Conservation (phyloP, 2,888 invertebrate species). For the Lasioglossum lativentre region DNA sequence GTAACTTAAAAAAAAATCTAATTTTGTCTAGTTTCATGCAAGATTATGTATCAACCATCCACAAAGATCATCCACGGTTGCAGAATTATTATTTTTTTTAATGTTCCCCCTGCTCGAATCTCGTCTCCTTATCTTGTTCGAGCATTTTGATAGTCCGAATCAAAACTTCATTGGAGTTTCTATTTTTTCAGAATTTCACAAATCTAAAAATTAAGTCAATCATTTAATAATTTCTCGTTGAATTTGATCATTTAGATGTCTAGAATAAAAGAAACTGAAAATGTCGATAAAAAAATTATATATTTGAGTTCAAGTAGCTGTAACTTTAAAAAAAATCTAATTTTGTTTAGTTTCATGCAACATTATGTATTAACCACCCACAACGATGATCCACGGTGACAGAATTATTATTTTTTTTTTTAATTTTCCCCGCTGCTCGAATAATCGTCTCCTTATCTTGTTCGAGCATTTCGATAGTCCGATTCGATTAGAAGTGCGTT, state of each 20-base stretch:
- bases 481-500: constrained; percentile 27
- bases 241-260: not conserved
- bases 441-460: not conserved
- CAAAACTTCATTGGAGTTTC: too few species aligned
- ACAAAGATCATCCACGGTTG: not conserved
- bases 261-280: not conserved
- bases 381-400: not conserved
- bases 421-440: too few species aligned
- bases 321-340: too few species aligned
- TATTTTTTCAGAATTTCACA: too few species aligned
- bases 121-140: not conserved
- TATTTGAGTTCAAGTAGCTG: too few species aligned
- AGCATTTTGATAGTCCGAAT: constrained; percentile 16
- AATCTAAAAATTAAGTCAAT: not conserved
- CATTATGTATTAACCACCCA: too few species aligned
- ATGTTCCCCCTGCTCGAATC: too few species aligned
- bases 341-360: too few species aligned
- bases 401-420: not conserved
- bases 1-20: too few species aligned
- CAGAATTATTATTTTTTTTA: not conserved
- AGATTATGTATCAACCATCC: too few species aligned
- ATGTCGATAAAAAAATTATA: not conserved
- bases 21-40: too few species aligned
- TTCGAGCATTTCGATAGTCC: constrained; percentile 8
- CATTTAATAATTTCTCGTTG: too few species aligned